Base-by-base conservation (phyloP, 2,888 invertebrate species). In the Zootermopsis nevadensis region DNA sequence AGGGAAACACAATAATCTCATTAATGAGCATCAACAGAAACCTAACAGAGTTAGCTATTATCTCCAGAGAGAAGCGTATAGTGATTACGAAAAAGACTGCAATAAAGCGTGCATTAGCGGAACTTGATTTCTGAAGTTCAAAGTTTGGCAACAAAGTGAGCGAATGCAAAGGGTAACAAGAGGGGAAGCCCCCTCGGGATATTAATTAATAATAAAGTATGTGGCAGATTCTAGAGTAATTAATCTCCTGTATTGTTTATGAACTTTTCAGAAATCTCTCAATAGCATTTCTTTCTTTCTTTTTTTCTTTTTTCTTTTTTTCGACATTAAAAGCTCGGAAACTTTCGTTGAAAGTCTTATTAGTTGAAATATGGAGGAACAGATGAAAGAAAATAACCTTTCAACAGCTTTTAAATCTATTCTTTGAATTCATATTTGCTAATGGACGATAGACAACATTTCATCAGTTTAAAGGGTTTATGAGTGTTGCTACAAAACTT, bases 151-250 rank as follows among this genome's bases (percentile, higher is more conserved):
- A 60, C 60, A 27, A n/a, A 27, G 60, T 60, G 60, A 8, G 60
- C 1, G 60, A n/a, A n/a, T 10, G 27, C 2, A 19, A n/a, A 1
- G 27, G 60, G n/a, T n/a, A 60, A 60, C 12, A 60, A 27, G 27
- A 12, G 27, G 60, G 27, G 27, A 60, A 27, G 30, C 38, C 27
- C 35, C 19, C 77, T 38, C 27, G 30, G 77, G 77, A 77, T 77
- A 77, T 77, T 77, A 77, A 77, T 77, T 53, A 77, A 72, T 77
- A 35, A 77, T 77, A 48, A 48, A 42, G 30, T 30, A 48, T 60
- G 60, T 48, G 42, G 30, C 77, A 48, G 42, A 53, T 60, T 72
- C 48, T 48, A 19, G 77, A 30, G 48, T 42, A 77, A 77, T 77
- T 77, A 77, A 77, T 77, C 77, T 77, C 42, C 48, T 33, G n/a